A percentile compares a stretch with the other conserved stretches of the same genome.
Evolutionary conservation across 2,113 vertebrate species (phyloP).

Genomic region (Cepphus grylle): DNA sequence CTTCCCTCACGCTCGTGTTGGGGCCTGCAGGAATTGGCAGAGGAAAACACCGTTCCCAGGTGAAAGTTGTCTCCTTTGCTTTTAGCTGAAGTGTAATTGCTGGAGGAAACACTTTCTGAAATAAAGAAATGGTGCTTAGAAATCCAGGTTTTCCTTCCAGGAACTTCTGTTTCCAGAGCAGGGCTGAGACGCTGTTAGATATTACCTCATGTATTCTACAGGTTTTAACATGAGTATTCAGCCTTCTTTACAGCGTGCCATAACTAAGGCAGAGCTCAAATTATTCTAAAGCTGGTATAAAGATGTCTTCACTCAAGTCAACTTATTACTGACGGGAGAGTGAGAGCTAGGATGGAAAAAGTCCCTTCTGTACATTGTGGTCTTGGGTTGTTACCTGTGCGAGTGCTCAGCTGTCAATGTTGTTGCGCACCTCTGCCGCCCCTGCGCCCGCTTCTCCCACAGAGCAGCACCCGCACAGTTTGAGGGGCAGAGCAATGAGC

Average conservation of each 20-base stretch:
- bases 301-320: not conserved
- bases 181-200: not conserved
- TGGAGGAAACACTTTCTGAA: not conserved
- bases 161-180: not conserved
- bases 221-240: not conserved
- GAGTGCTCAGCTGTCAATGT: not conserved
- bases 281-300: not conserved
- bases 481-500: not conserved
- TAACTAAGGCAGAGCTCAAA: not conserved
- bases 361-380: not conserved
- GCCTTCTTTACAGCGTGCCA: not conserved
- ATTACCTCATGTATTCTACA: not conserved
- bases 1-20: rapidly evolving
- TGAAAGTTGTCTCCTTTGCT: not conserved
- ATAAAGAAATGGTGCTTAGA: not conserved
- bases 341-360: not conserved
- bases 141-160: not conserved
- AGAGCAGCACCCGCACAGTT: not conserved
- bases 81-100: not conserved
- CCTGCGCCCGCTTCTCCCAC: not conserved
- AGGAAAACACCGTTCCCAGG: not conserved
- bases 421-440: not conserved
- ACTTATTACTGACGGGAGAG: not conserved
- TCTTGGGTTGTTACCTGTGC: not conserved
- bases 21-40: not conserved